Conservation (phyloP, 2,113 vertebrate genomes). For the Cichladusa arquata region DNA sequence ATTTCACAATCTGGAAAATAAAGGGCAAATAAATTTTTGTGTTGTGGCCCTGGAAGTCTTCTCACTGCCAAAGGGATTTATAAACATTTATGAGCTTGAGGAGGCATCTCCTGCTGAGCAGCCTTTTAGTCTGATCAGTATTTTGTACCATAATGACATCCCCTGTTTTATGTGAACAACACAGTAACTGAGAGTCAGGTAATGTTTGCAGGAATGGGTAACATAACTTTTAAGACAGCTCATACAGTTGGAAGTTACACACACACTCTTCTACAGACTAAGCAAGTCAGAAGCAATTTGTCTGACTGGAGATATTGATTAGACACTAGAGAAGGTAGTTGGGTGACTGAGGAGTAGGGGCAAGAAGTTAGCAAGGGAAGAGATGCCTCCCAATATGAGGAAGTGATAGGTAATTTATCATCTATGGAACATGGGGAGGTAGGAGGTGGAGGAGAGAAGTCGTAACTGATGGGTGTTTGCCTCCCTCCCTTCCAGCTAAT, state of each 20-base stretch:
- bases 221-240: not conserved
- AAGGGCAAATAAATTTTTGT: not conserved
- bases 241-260: not conserved
- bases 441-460: rapidly evolving
- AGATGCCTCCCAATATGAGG: not conserved
- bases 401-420: slow-evolving; percentile 19
- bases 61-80: not conserved
- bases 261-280: not conserved
- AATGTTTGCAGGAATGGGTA: not conserved
- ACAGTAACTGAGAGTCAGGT: not conserved
- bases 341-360: not conserved
- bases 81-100: not conserved
- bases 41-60: not conserved
- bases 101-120: not conserved
- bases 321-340: not conserved
- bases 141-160: not conserved
- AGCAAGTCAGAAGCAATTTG: slow-evolving; percentile 33
- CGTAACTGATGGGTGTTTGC: not conserved
- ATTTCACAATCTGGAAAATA: not conserved
- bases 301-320: not conserved
- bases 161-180: not conserved
- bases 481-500: not conserved
- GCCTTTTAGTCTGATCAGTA: not conserved
- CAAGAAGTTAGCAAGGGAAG: not conserved
- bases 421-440: not conserved